phyloP scores from a whole-genome alignment of 2,113 vertebrate species.

The Ochotona princeps region DNA sequence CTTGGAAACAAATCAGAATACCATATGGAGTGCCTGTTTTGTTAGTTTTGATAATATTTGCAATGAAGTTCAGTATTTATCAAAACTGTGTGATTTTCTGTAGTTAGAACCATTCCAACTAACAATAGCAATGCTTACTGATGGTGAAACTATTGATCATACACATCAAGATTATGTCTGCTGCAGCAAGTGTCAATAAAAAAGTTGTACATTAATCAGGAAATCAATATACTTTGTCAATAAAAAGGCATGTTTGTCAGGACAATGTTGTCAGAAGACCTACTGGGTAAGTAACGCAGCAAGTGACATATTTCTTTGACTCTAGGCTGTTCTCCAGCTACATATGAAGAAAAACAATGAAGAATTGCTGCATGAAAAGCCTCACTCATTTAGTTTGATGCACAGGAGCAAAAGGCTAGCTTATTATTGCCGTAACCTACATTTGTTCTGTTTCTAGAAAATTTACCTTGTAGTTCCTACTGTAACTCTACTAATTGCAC shows the following conservation, averaged over 20 bases:
- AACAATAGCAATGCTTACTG: conserved; percentile 89
- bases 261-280: conserved; percentile 84
- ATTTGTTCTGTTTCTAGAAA: conserved; percentile 34
- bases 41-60: conserved; percentile 83
- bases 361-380: background rate
- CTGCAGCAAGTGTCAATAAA: conserved; percentile 89
- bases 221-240: conserved; percentile 91
- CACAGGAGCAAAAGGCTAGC: conserved; percentile 14
- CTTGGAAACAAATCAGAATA: conserved; percentile 75
- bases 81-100: conserved; percentile 79
- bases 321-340: conserved; percentile 68
- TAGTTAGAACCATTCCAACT: conserved; percentile 82
- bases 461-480: background rate
- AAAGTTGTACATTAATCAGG: conserved; percentile 94
- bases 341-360: conserved; percentile 30
- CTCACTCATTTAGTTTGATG: conserved; percentile 45
- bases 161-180: conserved; percentile 94
- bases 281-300: conserved; percentile 75
- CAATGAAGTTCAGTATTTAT: conserved; percentile 77
- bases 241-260: conserved; percentile 87
- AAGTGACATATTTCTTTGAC: conserved; percentile 76
- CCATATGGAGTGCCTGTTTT: conserved; percentile 78
- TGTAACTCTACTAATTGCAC: background rate
- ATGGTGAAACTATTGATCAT: conserved; percentile 94
- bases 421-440: conserved; percentile 71